Conservation (phyloP, 2,888 invertebrate species). For the Phyllotreta cruciferae region DNA sequence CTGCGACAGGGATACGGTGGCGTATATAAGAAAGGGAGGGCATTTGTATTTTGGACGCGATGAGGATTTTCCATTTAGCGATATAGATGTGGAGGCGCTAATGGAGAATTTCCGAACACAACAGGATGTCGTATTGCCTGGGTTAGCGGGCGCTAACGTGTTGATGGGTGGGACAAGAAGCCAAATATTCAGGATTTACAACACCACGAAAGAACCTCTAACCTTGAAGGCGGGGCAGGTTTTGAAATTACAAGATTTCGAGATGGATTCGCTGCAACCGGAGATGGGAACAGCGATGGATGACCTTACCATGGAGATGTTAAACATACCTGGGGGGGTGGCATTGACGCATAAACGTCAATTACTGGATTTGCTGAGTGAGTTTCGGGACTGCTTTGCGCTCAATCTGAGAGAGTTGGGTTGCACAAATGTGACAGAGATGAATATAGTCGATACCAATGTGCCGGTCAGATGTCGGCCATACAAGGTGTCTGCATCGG, state of each 20-base stretch:
- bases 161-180: too few species aligned
- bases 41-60: conserved; percentile 21
- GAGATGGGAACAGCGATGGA: too few species aligned
- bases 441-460: conserved; percentile 32
- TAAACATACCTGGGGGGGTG: background rate
- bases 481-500: conserved; percentile 26
- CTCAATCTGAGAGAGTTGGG: conserved; percentile 30
- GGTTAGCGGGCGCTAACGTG: too few species aligned
- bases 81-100: conserved; percentile 1
- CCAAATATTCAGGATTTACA: too few species aligned
- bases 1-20: conserved; percentile 30
- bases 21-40: background rate
- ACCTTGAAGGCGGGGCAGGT: too few species aligned
- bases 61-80: conserved; percentile 3
- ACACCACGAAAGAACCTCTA: too few species aligned
- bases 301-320: conserved; percentile 9
- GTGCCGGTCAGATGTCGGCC: conserved; percentile 32
- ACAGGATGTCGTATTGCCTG: too few species aligned
- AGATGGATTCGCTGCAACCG: too few species aligned
- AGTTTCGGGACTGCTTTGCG: conserved; percentile 32
- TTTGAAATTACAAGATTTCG: too few species aligned
- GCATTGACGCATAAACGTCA: conserved; percentile 1
- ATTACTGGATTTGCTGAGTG: conserved; percentile 24
- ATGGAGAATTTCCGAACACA: too few species aligned
- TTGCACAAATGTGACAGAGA: conserved; percentile 22